These are phyloP conservation scores for Pyrocephalus nanus DNA, from an alignment of 2,797 vertebrate genomes.

Conservation along the genomic window DNA sequence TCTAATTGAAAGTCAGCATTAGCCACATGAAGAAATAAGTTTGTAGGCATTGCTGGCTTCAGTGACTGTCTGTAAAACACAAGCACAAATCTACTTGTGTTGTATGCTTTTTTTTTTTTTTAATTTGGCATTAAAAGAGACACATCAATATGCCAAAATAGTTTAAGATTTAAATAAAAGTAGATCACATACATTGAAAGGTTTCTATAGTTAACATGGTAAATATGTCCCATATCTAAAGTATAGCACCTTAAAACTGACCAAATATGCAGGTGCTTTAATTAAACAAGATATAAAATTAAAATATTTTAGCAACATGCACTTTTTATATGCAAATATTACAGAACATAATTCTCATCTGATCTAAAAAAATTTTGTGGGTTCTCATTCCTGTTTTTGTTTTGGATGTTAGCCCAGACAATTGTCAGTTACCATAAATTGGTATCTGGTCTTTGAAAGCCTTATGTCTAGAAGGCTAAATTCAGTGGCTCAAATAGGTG, in stretches of 20 bases:
- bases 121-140: background rate
- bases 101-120: background rate
- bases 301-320: background rate
- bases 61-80: background rate
- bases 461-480: background rate
- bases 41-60: background rate
- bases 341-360: background rate
- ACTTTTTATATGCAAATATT: background rate
- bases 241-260: background rate
- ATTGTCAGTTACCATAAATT: background rate
- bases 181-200: background rate
- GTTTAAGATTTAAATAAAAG: background rate
- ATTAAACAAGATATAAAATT: background rate
- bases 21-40: background rate
- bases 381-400: background rate
- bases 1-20: background rate
- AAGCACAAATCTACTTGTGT: background rate
- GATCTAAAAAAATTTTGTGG: background rate
- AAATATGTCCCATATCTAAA: background rate
- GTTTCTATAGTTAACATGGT: background rate
- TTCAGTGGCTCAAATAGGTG: background rate
- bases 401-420: background rate
- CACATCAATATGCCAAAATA: background rate
- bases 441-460: background rate
- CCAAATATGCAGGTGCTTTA: background rate